phyloP scores from a whole-genome alignment of 2,888 invertebrate genomes.

The Amiota minor region DNA sequence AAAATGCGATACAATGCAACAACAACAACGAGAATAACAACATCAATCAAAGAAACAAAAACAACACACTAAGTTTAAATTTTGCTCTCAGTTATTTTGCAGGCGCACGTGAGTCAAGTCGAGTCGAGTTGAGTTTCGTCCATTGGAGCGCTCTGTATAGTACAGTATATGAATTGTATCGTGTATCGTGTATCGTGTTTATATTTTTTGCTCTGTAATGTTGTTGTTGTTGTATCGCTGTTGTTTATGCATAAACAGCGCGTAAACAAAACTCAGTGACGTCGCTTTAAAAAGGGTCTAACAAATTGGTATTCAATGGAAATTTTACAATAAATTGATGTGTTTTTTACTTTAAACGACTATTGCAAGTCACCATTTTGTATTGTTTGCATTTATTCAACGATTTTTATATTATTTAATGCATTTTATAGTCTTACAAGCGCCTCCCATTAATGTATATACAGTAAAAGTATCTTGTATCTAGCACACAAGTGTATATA shows the following conservation, averaged over 20 bases:
- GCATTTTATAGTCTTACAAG: slow-evolving; percentile 21
- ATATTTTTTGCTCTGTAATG: slow-evolving; percentile 50
- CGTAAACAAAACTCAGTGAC: slow-evolving; percentile 71
- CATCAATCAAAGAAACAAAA: no score
- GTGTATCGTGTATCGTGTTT: slow-evolving; percentile 59
- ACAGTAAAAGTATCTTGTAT: not conserved
- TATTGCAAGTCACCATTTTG: slow-evolving; percentile 54
- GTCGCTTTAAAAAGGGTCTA: slow-evolving; percentile 49
- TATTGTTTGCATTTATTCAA: slow-evolving; percentile 14
- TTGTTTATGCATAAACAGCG: slow-evolving; percentile 66
- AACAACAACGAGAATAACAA: slow-evolving; percentile 30
- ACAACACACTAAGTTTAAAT: slow-evolving; percentile 21
- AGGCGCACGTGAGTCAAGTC: slow-evolving; percentile 26
- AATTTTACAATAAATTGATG: not conserved
- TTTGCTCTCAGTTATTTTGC: slow-evolving; percentile 51
- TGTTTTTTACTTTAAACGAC: not conserved
- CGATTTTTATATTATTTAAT: slow-evolving; percentile 1
- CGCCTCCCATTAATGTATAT: slow-evolving; percentile 41
- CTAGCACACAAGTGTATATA: slow-evolving; percentile 27
- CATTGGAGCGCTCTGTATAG: slow-evolving; percentile 31
- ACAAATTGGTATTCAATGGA: not conserved
- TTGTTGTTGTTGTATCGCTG: slow-evolving; percentile 41
- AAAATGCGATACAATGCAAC: slow-evolving; percentile 67
- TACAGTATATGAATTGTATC: slow-evolving; percentile 25
- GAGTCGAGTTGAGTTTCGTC: slow-evolving; percentile 30